These are phyloP conservation scores for Xiphydria camelus DNA, from an alignment of 2,888 invertebrate genomes.

Conservation along the genomic window DNA sequence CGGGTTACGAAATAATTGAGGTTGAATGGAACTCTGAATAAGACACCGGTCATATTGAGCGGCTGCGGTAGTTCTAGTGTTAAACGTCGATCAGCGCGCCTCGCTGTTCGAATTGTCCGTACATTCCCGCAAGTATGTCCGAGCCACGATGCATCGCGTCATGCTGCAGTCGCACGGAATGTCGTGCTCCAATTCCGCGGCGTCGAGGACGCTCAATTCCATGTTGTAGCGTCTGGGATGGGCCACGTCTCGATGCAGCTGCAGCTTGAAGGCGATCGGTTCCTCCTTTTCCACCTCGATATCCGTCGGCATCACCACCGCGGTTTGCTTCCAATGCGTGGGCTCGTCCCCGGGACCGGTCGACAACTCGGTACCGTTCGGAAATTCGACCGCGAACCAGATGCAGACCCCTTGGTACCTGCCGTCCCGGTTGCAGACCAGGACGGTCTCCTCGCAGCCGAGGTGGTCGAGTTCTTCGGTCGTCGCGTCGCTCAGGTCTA, in stretches of 20 bases:
- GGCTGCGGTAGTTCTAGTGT: no score
- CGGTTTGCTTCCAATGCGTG: constrained; percentile 78
- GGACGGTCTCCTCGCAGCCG: constrained; percentile 64
- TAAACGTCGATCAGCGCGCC: no score
- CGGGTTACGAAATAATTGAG: no score
- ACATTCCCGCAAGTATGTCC: constrained; percentile 64
- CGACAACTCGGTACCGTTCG: constrained; percentile 60
- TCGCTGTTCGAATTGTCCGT: no score
- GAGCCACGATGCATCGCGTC: constrained; percentile 78
- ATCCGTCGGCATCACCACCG: constrained; percentile 73
- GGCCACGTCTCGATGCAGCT: constrained; percentile 61
- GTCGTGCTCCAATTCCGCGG: constrained; percentile 72
- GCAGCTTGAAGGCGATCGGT: constrained; percentile 72
- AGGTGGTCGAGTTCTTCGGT: constrained; percentile 65
- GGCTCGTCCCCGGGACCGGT: constrained; percentile 63
- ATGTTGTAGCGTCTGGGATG: constrained; percentile 70
- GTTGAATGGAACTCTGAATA: no score
- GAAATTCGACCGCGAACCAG: constrained; percentile 82
- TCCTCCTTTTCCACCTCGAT: constrained; percentile 64
- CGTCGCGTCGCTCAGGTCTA: constrained; percentile 69
- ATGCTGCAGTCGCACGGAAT: constrained; percentile 76
- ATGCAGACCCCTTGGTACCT: constrained; percentile 75
- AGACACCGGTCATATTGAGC: no score
- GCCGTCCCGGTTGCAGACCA: constrained; percentile 60
- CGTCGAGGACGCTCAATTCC: constrained; percentile 71